phyloP scores from a whole-genome alignment of 2,113 vertebrate species.

The Oriolus oriolus region DNA sequence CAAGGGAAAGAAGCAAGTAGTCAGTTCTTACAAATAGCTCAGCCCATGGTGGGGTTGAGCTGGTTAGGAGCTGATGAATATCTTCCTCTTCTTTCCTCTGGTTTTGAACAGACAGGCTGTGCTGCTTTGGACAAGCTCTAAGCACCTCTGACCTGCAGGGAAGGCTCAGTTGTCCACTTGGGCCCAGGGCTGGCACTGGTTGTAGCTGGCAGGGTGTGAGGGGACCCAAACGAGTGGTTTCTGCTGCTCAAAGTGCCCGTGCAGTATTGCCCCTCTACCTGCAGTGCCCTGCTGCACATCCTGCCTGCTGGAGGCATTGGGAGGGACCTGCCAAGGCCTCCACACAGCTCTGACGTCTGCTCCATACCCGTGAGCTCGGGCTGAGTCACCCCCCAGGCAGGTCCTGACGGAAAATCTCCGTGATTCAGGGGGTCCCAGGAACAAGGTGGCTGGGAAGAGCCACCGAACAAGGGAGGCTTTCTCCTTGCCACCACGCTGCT shows the following conservation, averaged over 20 bases:
- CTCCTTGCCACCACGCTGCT: background rate
- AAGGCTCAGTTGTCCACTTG: background rate
- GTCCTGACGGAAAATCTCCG: background rate
- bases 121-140: background rate
- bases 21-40: background rate
- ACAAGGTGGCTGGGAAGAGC: background rate
- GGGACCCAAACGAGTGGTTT: background rate
- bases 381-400: background rate
- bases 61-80: background rate
- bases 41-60: background rate
- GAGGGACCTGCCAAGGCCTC: background rate
- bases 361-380: fast-evolving
- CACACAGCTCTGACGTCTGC: fast-evolving
- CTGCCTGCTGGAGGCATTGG: background rate
- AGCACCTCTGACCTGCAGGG: background rate
- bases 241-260: background rate
- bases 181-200: background rate
- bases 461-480: background rate
- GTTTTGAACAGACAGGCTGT: background rate
- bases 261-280: background rate
- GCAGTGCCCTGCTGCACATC: fast-evolving
- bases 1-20: background rate
- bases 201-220: background rate
- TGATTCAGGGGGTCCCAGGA: background rate
- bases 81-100: background rate